A percentile compares a stretch with the other conserved stretches of the same genome.
phyloP scores from a whole-genome alignment of 2,888 invertebrate genomes.

The Coelopa pilipes region DNA sequence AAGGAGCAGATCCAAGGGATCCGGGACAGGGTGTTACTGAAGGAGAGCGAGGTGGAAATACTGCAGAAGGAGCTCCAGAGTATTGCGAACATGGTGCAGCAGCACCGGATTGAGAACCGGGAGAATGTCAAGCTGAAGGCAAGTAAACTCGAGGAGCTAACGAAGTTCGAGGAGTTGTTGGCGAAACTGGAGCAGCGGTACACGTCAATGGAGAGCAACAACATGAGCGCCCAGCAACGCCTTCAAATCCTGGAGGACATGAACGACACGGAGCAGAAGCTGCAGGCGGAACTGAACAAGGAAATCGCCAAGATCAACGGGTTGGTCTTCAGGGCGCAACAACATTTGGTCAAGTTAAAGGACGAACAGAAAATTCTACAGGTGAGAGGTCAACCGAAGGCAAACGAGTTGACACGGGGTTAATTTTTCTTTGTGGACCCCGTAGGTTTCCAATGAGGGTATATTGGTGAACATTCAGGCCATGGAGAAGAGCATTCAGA shows the following conservation, averaged over 20 bases:
- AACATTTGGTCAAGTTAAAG: slow-evolving; percentile 55
- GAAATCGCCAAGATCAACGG: slow-evolving; percentile 60
- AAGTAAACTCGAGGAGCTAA: slow-evolving; percentile 50
- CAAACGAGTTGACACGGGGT: neutral
- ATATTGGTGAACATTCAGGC: slow-evolving; percentile 50
- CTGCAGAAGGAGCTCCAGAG: slow-evolving; percentile 62
- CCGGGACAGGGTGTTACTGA: slow-evolving; percentile 58
- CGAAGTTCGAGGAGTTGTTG: slow-evolving; percentile 46
- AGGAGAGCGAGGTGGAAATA: slow-evolving; percentile 65
- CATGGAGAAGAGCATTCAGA: slow-evolving; percentile 49
- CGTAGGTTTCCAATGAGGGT: slow-evolving; percentile 54
- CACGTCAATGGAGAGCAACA: slow-evolving; percentile 54
- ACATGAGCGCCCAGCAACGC: slow-evolving; percentile 60
- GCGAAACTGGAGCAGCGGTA: slow-evolving; percentile 52
- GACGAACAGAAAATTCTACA: slow-evolving; percentile 54
- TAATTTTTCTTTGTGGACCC: neutral
- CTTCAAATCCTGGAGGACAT: slow-evolving; percentile 63
- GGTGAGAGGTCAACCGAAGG: slow-evolving; percentile 38
- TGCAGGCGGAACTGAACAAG: slow-evolving; percentile 52
- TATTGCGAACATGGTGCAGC: slow-evolving; percentile 56
- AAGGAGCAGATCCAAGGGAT: slow-evolving; percentile 62
- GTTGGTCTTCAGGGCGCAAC: slow-evolving; percentile 59
- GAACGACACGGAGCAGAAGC: slow-evolving; percentile 58
- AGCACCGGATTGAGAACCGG: slow-evolving; percentile 61
- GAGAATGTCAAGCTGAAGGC: slow-evolving; percentile 50